phyloP scores from a whole-genome alignment of 2,113 vertebrate genomes.

The Conger conger region DNA sequence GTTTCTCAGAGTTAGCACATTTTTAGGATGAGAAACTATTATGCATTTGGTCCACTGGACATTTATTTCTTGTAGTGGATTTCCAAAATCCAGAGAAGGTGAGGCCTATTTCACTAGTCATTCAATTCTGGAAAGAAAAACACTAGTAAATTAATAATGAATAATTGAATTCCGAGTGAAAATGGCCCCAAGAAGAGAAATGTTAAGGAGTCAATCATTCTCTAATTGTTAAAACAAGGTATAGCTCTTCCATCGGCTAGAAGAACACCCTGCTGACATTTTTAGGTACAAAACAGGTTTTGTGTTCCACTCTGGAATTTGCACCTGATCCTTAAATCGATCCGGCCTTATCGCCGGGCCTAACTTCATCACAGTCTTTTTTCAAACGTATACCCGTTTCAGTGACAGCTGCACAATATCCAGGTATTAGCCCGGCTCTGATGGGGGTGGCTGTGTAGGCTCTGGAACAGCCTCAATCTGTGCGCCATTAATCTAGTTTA shows the following conservation, averaged over 20 bases:
- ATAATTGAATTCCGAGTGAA: neutral
- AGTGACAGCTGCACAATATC: slow-evolving; percentile 19
- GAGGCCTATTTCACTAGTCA: too few species aligned
- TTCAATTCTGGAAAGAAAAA: too few species aligned
- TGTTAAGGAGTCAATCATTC: neutral
- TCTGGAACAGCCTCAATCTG: slow-evolving; percentile 19
- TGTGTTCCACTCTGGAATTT: neutral
- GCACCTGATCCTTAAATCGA: neutral
- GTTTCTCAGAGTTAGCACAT: too few species aligned
- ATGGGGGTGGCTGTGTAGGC: slow-evolving; percentile 10
- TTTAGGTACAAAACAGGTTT: neutral
- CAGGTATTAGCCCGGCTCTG: neutral
- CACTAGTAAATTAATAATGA: too few species aligned
- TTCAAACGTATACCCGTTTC: neutral
- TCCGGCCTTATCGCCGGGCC: neutral
- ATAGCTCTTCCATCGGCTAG: neutral
- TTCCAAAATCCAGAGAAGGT: too few species aligned
- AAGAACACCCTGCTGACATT: neutral
- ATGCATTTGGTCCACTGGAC: too few species aligned
- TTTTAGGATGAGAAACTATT: too few species aligned
- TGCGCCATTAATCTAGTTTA: slow-evolving; percentile 20
- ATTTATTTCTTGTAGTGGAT: too few species aligned
- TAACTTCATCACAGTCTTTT: slow-evolving; percentile 1
- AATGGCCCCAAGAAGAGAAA: too few species aligned
- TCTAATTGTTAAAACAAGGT: neutral